Evolutionary conservation across 2,113 vertebrate species (phyloP), one percentile per base, ranked within the genome.

Genomic region (Diadophis punctatus): DNA sequence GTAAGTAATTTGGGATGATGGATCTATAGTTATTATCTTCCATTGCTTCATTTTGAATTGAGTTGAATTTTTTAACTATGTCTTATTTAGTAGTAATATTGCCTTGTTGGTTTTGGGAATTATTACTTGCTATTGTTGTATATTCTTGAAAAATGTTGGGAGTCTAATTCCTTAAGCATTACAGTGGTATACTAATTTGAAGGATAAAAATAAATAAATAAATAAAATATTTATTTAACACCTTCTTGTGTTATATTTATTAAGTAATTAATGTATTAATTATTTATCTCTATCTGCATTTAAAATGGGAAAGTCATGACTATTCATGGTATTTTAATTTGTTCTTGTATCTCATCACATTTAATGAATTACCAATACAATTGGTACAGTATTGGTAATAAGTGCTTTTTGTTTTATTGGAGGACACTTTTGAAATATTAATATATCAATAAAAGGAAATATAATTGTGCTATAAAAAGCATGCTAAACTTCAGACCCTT

Each of bases 311-410:
- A 30, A n/a, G 4, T 10, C 27, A 27, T 43, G 86, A 89, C 94
- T 94, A 92, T 90, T 90, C 90, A 92, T 20, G 58, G 53, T 91
- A 2, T 60, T 94, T 94, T 88, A 84, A 84, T 93, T 94, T 94
- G 25, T 22, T 86, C 9, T 94, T 58, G 23, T 74, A 48, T 92
- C 0, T 0, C 39, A 63, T 85, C 27, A 55, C 39, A 23, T 22
- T 18, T 56, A 22, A 4, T 0, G 6, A 68, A 89, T 88, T 16
- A 18, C 27, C 30, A 27, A 22, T 89, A n/a, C 25, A 58, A 27
- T 58, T 58, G 56, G 56, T 27, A 58, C 30, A 63, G 30, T n/a
- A 91, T 89, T 9, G 22, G 12, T 30, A 1, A 2, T 43, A 14
- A 18, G 30, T 86, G 27, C 9, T 58, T 48, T 91, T 56, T 91